These are phyloP conservation scores for Graptemys geographica DNA, from an alignment of 2,797 vertebrate species.

Conservation along the genomic window DNA sequence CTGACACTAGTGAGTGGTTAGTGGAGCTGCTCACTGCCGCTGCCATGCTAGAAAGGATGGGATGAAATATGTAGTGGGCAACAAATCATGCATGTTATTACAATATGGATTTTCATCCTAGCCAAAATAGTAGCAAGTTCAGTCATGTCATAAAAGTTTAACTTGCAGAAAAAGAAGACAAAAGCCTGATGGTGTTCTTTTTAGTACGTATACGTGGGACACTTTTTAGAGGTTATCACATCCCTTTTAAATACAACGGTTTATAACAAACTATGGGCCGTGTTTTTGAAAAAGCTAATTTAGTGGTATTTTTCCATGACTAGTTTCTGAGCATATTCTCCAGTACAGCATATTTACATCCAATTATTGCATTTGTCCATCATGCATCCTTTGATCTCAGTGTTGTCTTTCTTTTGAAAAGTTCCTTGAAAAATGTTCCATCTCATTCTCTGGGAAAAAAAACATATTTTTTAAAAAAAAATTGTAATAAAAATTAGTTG, in stretches of 20 bases:
- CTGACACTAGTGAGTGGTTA: background rate
- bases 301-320: background rate
- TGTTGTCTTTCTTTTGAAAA: background rate
- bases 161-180: background rate
- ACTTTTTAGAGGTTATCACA: background rate
- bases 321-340: background rate
- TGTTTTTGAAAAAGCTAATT: background rate
- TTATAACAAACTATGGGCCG: background rate
- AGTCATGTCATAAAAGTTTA: background rate
- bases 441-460: background rate
- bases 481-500: background rate
- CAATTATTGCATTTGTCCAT: background rate
- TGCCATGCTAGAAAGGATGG: background rate
- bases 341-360: background rate
- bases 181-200: background rate
- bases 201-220: background rate
- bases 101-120: background rate
- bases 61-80: background rate
- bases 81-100: background rate
- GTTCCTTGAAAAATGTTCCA: background rate
- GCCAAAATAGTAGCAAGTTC: background rate
- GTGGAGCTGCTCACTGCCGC: background rate
- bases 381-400: background rate
- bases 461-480: background rate
- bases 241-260: background rate